Evolutionary conservation across 1,140 invertebrate species (phyloP).

Genomic region (Rhagoletis pomonella): DNA sequence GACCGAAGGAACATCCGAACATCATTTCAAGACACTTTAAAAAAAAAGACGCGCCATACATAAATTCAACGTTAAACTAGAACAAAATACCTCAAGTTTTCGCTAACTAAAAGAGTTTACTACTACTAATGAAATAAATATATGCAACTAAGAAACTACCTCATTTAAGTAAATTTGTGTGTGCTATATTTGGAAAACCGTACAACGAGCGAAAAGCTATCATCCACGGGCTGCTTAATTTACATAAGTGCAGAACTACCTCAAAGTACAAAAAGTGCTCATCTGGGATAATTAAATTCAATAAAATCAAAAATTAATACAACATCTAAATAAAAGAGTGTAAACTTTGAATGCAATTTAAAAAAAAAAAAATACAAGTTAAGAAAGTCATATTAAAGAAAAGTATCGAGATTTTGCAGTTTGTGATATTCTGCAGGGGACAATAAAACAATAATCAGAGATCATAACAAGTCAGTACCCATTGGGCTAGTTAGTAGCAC

Average conservation of each 20-base stretch:
- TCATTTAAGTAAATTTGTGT: slow-evolving; percentile 6
- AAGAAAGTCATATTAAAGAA: background rate
- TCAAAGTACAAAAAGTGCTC: slow-evolving; percentile 54
- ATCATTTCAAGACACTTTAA: background rate
- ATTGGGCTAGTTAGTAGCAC: background rate
- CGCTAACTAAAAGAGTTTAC: slow-evolving; percentile 6
- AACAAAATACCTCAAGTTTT: slow-evolving; percentile 32
- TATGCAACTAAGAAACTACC: slow-evolving; percentile 30
- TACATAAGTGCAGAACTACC: slow-evolving; percentile 37
- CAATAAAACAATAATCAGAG: no score
- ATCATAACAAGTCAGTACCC: background rate
- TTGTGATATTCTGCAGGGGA: no score
- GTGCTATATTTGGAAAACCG: background rate
- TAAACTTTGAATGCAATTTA: background rate
- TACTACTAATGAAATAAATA: background rate
- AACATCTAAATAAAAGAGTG: background rate
- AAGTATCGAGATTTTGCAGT: background rate
- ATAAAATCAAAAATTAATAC: slow-evolving; percentile 19
- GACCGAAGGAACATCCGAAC: background rate
- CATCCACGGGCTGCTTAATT: background rate
- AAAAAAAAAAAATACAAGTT: background rate
- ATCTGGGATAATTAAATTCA: background rate
- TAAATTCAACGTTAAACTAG: background rate
- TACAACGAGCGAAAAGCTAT: background rate
- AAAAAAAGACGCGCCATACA: background rate